Base-by-base conservation (phyloP, 2,888 invertebrate species). In the Zaprionus bogoriensis region DNA sequence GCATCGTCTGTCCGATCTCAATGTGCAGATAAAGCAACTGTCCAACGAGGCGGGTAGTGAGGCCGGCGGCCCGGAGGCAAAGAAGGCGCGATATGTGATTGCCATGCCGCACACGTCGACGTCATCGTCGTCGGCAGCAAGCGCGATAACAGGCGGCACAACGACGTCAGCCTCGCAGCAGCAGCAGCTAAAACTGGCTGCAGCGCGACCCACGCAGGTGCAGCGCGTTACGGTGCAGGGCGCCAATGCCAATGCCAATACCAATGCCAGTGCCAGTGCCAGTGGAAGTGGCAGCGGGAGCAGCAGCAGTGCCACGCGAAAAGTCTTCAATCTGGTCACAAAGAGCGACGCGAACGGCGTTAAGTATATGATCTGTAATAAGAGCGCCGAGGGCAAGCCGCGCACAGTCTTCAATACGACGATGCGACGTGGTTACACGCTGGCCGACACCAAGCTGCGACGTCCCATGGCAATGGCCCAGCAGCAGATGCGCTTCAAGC, bases 1-100 rank as follows among this genome's bases (percentile, higher is more conserved):
- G 57, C 88, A 88, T 57, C 86, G 89, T 44, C 75, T 89, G 2
- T 81, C 87, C 1, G 87, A 89, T 76, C 85, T 88, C 36, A 90
- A 89, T 53, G 63, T 84, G 2, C 81, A 90, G 68, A 74, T 90
- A 10, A 83, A 84, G 45, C 69, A 80, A n/a, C 54, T 87, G 38
- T 58, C 77, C 0, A 59, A 46, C 7, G 62, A 64, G 5, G 42
- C 4, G 7, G 25, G 41, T 6, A 41, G 20, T 44, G 81, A 83
- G 5, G n/a, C 42, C 2, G 63, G 23, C 4, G 63, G 36, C 17
- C 75, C 86, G 0, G 89, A 88, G 10, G 63, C 69, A 0, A 89
- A 88, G 42, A 79, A 72, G 41, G 55, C 80, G 12, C 88, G 78
- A 12, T 84, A 85, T 47, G 74, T 88, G 9, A 82, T 89, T 39